These are phyloP conservation scores for Pygoscelis antarcticus DNA, from an alignment of 2,113 vertebrate genomes.

Conservation along the genomic window DNA sequence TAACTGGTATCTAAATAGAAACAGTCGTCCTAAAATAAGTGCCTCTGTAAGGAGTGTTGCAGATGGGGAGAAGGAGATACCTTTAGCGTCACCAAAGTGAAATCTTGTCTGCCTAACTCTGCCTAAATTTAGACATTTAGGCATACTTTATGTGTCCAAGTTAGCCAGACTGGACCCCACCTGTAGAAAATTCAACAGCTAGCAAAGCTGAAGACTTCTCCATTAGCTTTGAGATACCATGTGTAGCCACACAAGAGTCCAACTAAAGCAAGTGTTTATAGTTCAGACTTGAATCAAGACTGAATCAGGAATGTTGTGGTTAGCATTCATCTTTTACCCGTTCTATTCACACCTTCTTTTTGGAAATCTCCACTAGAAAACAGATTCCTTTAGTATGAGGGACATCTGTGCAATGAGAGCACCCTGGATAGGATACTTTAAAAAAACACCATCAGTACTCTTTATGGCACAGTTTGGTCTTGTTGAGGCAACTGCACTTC, in stretches of 20 bases:
- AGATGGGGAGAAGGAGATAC: background rate
- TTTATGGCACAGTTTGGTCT: background rate
- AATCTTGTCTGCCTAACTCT: background rate
- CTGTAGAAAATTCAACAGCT: background rate
- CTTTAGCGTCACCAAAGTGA: background rate
- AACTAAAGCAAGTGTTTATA: background rate
- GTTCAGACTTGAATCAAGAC: background rate
- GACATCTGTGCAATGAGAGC: background rate
- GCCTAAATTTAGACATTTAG: background rate
- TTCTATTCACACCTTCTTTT: background rate
- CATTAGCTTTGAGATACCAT: background rate
- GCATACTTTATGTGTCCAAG: background rate
- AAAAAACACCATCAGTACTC: background rate
- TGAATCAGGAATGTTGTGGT: background rate
- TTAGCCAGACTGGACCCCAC: background rate
- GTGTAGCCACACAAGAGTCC: background rate
- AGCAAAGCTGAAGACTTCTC: background rate
- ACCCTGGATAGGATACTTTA: background rate
- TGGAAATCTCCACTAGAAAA: background rate
- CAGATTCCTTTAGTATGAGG: background rate
- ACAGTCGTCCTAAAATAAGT: background rate
- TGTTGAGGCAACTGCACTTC: background rate
- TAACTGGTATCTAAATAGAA: background rate
- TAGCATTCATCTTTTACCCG: background rate
- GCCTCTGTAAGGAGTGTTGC: background rate